Evolutionary conservation across 2,113 vertebrate species (phyloP), one percentile per base, ranked within the genome.

Genomic region (Gymnocephalus cernua): DNA sequence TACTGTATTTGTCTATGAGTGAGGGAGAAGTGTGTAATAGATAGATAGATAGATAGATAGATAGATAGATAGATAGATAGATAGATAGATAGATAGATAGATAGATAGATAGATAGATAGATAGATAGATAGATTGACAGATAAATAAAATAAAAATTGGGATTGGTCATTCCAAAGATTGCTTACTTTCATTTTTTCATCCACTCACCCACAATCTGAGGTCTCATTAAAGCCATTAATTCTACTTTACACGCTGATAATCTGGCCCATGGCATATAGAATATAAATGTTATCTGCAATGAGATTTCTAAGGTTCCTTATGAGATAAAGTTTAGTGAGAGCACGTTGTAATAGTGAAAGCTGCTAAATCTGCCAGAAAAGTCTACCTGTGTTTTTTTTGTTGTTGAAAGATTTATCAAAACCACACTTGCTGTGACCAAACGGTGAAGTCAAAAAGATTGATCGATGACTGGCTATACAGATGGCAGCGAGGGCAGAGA

Each of bases 211-310:
- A 45, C 66, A 77, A 45, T 74, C 41, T 6, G n/a, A 69, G 29
- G 6, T 79, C 77, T 78, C 77, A 87, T 83, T 85, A 85, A 51
- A 61, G 53, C 47, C 58, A 69, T 77, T 79, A 88, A 58, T 74
- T 77, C 62, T 48, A 72, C 0, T 44, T 65, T 29, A 66, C 66
- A 54, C 16, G 45, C 25, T 54, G 71, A 71, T 68, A 61, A 47
- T 80, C 53, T 77, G 47, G n/a, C 41, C 27, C 18, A 47, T 53
- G 51, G 68, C 77, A 76, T 72, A 72, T 4, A 56, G 18, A 64
- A 58, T 44, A 11, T 7, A 64, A 79, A 19, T 45, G 47, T 63
- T 65, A 64, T 62, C 23, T 59, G 67, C 57, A 56, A 19, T 38
- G 27, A 57, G 19, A 57, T 66, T 62, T 74, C 21, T 19, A 29